These are phyloP conservation scores for Bruchidius siliquastri DNA, from an alignment of 2,888 invertebrate species.

Conservation along the genomic window DNA sequence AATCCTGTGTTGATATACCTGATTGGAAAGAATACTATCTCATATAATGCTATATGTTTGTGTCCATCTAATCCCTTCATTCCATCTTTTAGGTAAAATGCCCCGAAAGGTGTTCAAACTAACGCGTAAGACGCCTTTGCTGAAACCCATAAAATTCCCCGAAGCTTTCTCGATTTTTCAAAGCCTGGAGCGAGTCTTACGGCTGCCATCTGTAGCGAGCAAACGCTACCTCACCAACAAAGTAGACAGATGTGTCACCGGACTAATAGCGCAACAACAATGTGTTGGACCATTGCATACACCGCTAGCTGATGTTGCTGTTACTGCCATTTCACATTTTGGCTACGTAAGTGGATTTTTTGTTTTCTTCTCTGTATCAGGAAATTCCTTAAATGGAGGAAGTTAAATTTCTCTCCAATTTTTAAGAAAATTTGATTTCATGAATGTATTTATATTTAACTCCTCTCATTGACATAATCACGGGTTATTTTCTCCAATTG, in stretches of 20 bases:
- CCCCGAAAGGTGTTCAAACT: slow-evolving; percentile 64
- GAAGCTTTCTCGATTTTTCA: slow-evolving; percentile 55
- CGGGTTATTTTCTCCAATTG: too few species aligned
- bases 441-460: too few species aligned
- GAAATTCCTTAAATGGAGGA: too few species aligned
- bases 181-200: slow-evolving; percentile 73
- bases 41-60: too few species aligned
- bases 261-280: slow-evolving; percentile 94
- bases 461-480: too few species aligned
- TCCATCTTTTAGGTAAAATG: slow-evolving; percentile 71
- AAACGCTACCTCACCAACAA: slow-evolving; percentile 88
- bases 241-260: slow-evolving; percentile 92
- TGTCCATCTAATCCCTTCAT: too few species aligned
- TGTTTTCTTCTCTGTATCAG: background rate
- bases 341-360: slow-evolving; percentile 52
- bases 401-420: too few species aligned
- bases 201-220: slow-evolving; percentile 87
- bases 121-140: slow-evolving; percentile 33
- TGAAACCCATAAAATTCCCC: slow-evolving; percentile 38
- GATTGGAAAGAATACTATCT: too few species aligned
- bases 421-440: too few species aligned
- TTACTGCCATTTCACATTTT: slow-evolving; percentile 82
- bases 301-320: slow-evolving; percentile 90
- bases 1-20: too few species aligned
- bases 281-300: slow-evolving; percentile 97